Percentiles rank a stretch among this genome's conserved stretches.
Evolutionary conservation across 2,113 vertebrate species (phyloP).

Genomic region (Lagopus muta): DNA sequence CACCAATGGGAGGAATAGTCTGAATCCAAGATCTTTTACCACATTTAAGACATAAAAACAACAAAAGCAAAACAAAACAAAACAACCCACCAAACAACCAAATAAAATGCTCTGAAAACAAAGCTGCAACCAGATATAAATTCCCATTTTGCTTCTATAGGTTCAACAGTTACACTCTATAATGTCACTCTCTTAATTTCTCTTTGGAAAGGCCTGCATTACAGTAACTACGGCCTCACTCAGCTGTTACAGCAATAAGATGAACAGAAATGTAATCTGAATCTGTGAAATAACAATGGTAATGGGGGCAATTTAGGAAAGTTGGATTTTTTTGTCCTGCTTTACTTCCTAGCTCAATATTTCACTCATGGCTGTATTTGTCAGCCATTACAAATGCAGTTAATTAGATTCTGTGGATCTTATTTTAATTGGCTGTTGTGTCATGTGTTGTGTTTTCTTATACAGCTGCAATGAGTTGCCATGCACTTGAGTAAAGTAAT

Average conservation of each 20-base stretch:
- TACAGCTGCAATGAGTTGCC: not conserved
- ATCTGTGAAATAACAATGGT: not conserved
- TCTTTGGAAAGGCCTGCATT: not conserved
- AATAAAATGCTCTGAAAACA: not conserved
- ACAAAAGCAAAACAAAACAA: not conserved
- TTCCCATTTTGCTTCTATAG: not conserved
- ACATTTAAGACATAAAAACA: not conserved
- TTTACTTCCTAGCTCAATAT: not conserved
- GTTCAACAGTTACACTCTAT: not conserved
- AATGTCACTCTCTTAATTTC: not conserved
- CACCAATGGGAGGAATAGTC: not conserved
- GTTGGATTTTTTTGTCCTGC: not conserved
- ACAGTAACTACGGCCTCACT: not conserved
- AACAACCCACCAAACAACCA: not conserved
- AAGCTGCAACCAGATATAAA: not conserved
- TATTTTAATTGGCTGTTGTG: not conserved
- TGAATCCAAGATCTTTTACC: not conserved
- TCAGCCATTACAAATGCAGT: not conserved
- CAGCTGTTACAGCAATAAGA: not conserved
- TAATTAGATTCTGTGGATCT: not conserved
- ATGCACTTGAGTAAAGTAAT: not conserved
- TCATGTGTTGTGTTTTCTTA: not conserved
- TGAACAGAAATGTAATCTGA: not conserved
- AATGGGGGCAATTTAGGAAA: not conserved
- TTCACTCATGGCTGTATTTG: not conserved